These are phyloP conservation scores for Muscicapa comitata DNA, from an alignment of 2,797 vertebrate species.

Conservation along the genomic window DNA sequence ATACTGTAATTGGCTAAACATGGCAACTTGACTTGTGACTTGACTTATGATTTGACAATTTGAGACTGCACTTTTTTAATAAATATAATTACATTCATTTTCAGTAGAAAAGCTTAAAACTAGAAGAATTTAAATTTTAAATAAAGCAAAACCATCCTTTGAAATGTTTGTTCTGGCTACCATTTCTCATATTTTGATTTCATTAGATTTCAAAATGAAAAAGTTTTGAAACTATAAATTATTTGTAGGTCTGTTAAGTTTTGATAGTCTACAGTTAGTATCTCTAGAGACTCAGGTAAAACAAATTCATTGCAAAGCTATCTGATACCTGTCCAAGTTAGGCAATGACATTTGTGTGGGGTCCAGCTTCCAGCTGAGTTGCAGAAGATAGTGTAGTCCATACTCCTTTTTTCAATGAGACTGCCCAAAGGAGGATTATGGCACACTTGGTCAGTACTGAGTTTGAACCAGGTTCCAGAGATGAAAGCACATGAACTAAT, in stretches of 20 bases:
- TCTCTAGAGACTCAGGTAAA: background rate
- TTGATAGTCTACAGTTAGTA: background rate
- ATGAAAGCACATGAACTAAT: constrained; percentile 67
- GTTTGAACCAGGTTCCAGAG: constrained; percentile 64
- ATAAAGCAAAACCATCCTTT: background rate
- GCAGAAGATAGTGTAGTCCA: background rate
- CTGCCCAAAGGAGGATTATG: constrained; percentile 34
- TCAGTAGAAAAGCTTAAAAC: background rate
- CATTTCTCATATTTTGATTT: background rate
- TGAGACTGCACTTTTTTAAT: background rate
- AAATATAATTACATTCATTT: background rate
- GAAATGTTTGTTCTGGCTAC: background rate
- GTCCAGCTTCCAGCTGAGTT: background rate
- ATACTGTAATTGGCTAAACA: background rate
- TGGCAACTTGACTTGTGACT: background rate
- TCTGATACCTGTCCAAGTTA: background rate
- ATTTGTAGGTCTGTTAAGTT: background rate
- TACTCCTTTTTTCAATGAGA: constrained; percentile 13
- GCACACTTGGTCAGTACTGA: constrained; percentile 34
- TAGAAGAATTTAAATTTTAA: background rate
- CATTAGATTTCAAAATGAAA: background rate
- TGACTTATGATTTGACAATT: background rate
- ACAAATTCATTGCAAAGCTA: background rate
- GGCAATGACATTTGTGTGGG: background rate
- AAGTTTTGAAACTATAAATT: fast-evolving